Conservation (phyloP, 35 echinoderm and acorn worm genomes). For the Hemicentrotus pulcherrimus region DNA sequence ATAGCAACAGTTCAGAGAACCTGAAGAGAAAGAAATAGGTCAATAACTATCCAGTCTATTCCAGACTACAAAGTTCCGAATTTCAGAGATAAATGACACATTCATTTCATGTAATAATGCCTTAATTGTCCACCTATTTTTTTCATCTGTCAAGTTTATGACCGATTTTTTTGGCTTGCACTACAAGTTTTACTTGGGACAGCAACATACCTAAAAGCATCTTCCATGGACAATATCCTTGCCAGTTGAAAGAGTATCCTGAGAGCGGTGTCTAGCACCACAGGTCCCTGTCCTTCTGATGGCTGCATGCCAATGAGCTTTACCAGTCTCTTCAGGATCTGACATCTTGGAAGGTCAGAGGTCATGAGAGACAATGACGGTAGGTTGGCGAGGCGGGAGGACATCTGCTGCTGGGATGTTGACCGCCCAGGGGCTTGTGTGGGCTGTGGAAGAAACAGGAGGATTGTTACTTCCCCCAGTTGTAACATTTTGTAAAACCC, state of each 20-base stretch:
- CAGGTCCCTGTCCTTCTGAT: not conserved
- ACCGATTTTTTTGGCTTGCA: too few species aligned
- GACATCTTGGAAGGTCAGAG: not conserved
- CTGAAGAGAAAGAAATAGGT: not conserved
- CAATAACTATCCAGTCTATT: not conserved
- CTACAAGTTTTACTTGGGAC: too few species aligned
- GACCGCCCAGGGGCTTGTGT: not conserved
- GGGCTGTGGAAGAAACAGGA: conserved; percentile 10
- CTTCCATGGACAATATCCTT: conserved; percentile 16
- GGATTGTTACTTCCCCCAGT: too few species aligned
- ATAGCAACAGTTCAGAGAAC: conserved; percentile 27
- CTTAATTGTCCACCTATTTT: too few species aligned
- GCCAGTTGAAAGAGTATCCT: conserved; percentile 10
- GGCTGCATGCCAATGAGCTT: conserved; percentile 51
- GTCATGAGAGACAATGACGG: too few species aligned
- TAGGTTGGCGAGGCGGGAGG: not conserved
- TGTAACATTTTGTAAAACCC: too few species aligned
- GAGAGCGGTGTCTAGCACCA: conserved; percentile 26
- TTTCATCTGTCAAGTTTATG: too few species aligned
- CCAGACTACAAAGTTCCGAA: too few species aligned
- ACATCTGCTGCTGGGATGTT: not conserved
- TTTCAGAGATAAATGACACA: too few species aligned
- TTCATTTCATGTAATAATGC: too few species aligned
- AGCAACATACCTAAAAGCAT: not conserved
- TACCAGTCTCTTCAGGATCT: conserved; percentile 49